phyloP scores from a whole-genome alignment of 2,113 vertebrate species.

The Periophthalmodon schlosseri region DNA sequence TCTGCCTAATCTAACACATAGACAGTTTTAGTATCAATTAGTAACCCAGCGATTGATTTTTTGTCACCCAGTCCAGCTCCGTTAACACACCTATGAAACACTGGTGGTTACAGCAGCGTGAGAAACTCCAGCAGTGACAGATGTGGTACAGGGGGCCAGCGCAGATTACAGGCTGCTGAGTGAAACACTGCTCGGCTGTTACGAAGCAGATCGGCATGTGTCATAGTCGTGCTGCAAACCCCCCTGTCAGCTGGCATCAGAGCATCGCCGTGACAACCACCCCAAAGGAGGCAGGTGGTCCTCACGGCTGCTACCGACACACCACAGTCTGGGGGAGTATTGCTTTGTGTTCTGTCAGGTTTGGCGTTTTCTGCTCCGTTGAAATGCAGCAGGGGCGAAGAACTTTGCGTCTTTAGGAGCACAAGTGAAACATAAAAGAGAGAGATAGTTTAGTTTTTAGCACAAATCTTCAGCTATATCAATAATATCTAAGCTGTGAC shows the following conservation, averaged over 20 bases:
- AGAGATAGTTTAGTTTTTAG: too few relatives aligned
- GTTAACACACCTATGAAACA: not conserved
- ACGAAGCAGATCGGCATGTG: constrained; percentile 42
- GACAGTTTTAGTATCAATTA: too few relatives aligned
- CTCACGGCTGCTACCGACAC: constrained; percentile 11
- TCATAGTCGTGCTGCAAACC: constrained; percentile 50
- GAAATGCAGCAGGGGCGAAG: not conserved
- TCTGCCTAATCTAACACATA: too few relatives aligned
- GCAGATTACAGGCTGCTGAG: constrained; percentile 52
- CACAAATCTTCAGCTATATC: not conserved
- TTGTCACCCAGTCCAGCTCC: too few relatives aligned
- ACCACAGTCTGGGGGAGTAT: not conserved
- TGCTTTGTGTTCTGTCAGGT: not conserved
- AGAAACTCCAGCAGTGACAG: constrained; percentile 49
- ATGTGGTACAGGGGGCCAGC: constrained; percentile 39
- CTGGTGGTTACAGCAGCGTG: not conserved
- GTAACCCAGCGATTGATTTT: too few relatives aligned
- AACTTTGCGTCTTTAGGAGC: not conserved
- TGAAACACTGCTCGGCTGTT: constrained; percentile 40
- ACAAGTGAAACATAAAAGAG: not conserved
- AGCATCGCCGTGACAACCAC: constrained; percentile 15
- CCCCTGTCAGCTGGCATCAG: constrained; percentile 44
- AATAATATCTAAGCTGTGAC: not conserved
- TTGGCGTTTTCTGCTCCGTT: not conserved
- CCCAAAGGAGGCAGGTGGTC: constrained; percentile 18